Percentiles rank a stretch among this genome's conserved stretches.
Conservation (phyloP, 2,113 vertebrate genomes). For the Mus pahari region DNA sequence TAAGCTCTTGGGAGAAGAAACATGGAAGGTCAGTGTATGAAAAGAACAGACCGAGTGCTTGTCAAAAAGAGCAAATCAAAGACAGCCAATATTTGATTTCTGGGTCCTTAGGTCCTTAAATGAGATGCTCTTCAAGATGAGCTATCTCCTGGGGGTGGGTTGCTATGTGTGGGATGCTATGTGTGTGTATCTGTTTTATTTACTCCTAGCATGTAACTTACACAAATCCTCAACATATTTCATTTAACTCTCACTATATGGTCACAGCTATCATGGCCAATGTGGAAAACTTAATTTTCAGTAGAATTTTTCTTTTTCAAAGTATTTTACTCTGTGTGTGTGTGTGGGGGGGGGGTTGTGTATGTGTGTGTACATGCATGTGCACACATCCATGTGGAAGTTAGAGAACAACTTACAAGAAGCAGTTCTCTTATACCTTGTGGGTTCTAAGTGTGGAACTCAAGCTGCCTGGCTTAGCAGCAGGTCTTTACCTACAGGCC, state of each 20-base stretch:
- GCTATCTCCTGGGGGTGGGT: background rate
- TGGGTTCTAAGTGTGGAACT: background rate
- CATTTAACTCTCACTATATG: background rate
- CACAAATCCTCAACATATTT: constrained; percentile 29
- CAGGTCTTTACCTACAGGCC: background rate
- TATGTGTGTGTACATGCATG: no score
- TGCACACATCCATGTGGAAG: background rate
- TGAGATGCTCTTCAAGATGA: background rate
- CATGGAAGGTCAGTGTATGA: accelerated
- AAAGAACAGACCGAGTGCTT: background rate
- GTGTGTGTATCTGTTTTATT: background rate
- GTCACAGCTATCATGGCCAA: background rate
- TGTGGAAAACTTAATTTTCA: constrained; percentile 11
- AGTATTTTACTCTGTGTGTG: background rate
- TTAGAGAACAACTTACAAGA: background rate
- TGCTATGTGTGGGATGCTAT: no score
- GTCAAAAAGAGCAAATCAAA: background rate
- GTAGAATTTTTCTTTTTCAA: background rate
- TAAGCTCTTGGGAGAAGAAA: background rate
- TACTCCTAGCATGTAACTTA: background rate
- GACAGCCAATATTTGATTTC: background rate
- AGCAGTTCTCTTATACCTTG: background rate
- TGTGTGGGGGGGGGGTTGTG: no score
- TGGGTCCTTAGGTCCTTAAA: background rate
- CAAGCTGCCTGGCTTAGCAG: background rate